Evolutionary conservation across 2,888 invertebrate species (phyloP).

Genomic region (Ectobius pallidus): DNA sequence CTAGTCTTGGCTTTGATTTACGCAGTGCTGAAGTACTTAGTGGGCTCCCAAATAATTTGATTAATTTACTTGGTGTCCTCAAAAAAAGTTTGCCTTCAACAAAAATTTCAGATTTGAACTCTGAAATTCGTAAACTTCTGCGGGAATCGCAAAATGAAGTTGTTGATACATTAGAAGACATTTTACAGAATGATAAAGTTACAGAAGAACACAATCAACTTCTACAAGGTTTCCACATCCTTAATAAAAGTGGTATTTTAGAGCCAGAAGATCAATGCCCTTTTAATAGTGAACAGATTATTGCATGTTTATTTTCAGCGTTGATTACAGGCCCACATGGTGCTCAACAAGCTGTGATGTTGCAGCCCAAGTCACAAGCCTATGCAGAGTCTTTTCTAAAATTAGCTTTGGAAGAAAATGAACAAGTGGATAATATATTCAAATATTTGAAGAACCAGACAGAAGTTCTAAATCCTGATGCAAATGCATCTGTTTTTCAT

Average conservation of each 20-base stretch:
- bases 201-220: conserved; percentile 25
- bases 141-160: background rate
- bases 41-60: conserved; percentile 12
- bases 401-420: conserved; percentile 24
- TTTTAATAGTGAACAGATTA: background rate
- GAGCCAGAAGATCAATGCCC: background rate
- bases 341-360: background rate
- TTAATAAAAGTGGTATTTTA: conserved; percentile 15
- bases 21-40: conserved; percentile 2
- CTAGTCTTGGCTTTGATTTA: conserved; percentile 35
- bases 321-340: conserved; percentile 19
- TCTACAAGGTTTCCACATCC: conserved; percentile 31
- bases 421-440: conserved; percentile 28
- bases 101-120: background rate
- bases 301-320: conserved; percentile 26
- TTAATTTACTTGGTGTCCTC: background rate
- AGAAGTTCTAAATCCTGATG: conserved; percentile 7
- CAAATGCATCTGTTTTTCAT: conserved; percentile 24
- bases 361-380: conserved; percentile 25
- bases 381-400: conserved; percentile 35
- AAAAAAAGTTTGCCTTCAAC: background rate
- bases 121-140: background rate
- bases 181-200: conserved; percentile 6
- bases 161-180: background rate
- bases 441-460: conserved; percentile 24